Evolutionary conservation across 2,888 invertebrate species (phyloP), one percentile per base, ranked within the genome.

Genomic region (Napeogenes sylphis): DNA sequence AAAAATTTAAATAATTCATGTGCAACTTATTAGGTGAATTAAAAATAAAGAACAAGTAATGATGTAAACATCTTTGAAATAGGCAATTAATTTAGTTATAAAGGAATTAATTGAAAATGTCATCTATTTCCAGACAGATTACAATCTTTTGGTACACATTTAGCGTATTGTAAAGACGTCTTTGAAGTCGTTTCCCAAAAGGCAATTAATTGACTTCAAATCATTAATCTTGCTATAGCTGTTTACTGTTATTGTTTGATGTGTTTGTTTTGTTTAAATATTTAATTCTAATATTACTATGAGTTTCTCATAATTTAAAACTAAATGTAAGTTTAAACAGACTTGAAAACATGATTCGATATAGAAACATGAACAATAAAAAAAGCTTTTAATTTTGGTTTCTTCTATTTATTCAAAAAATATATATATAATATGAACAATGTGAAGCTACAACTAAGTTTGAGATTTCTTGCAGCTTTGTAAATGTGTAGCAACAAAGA

Each of bases 131-230:
- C 14, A 57, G 33, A 46, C 4, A 32, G n/a, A 30, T 47, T 42
- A 32, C 8, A 30, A 53, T 42, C 35, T 46, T 46, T 53, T 53
- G 21, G n/a, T 14, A 54, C 53, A 63, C 35, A 56, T 56, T 53
- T 56, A 33, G 35, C 45, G 32, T 57, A 56, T 60, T 63, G 57
- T 63, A 32, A 38, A 62, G 35, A 46, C 47, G 35, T 54, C 46
- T 47, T 57, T 60, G 63, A 60, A 56, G 46, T 63, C 56, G 47
- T 30, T 60, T 38, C 47, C 47, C 45, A 54, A 60, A 35, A 60
- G 56, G 57, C 38, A 45, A 55, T 46, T 60, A 47, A 59, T 45
- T 46, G 21, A 21, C 21, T 21, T 30, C 38, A 59, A 55, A 54
- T 55, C 42, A 58, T 38, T 58, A 35, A 58, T 46, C 46, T 14